phyloP scores from a whole-genome alignment of 2,797 vertebrate genomes.

The Pseudochromis fuscus region DNA sequence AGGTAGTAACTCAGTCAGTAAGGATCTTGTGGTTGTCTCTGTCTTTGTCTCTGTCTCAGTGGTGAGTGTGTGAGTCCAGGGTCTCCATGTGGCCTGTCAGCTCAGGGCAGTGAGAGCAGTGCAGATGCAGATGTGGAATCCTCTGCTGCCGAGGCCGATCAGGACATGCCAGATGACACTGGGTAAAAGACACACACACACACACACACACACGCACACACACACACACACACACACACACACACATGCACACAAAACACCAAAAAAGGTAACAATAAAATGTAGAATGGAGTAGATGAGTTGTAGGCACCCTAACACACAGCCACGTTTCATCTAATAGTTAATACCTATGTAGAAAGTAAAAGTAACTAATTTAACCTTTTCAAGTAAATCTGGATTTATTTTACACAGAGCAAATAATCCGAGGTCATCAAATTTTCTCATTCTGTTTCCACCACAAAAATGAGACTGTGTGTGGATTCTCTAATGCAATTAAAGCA shows the following conservation, averaged over 20 bases:
- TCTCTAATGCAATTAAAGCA: background rate
- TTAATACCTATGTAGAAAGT: background rate
- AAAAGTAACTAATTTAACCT: background rate
- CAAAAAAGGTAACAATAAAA: background rate
- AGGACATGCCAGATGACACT: slow-evolving; percentile 75
- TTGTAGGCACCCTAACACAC: background rate
- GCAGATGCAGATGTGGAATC: slow-evolving; percentile 81
- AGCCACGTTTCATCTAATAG: background rate
- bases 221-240: slow-evolving; percentile 21
- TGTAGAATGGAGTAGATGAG: background rate
- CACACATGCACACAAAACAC: background rate
- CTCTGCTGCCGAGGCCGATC: slow-evolving; percentile 84
- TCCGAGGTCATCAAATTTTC: background rate
- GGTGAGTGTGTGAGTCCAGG: slow-evolving; percentile 72
- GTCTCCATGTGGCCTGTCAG: slow-evolving; percentile 75
- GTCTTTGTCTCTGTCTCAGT: slow-evolving; percentile 55
- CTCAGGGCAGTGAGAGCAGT: slow-evolving; percentile 83
- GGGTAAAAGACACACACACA: slow-evolving; percentile 66
- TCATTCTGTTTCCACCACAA: background rate
- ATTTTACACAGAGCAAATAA: background rate
- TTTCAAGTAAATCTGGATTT: background rate
- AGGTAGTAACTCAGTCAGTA: background rate
- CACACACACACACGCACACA: slow-evolving; percentile 19
- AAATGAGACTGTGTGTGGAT: background rate
- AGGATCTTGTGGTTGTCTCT: background rate